Percentiles rank a stretch among this genome's conserved stretches.
Evolutionary conservation across 2,888 invertebrate genomes (phyloP).

Genomic region (Mellilla xanthometata): DNA sequence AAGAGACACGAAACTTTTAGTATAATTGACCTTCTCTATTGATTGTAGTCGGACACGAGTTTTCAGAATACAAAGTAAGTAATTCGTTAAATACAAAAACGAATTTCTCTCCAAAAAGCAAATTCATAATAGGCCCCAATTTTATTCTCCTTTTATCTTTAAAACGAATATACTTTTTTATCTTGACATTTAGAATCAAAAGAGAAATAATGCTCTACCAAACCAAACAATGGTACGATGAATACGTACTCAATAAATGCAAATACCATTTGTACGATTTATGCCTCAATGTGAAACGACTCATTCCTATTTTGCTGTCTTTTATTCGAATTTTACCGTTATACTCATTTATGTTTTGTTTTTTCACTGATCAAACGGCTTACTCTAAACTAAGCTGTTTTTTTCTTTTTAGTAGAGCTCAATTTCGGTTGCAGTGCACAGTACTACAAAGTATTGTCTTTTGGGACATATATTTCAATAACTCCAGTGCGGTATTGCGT

Average conservation of each 20-base stretch:
- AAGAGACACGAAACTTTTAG: constrained; percentile 4
- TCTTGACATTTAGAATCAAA: constrained; percentile 5
- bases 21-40: constrained; percentile 5
- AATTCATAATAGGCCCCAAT: not conserved
- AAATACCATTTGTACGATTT: constrained; percentile 69
- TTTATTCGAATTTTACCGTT: constrained; percentile 66
- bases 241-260: constrained; percentile 49
- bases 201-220: constrained; percentile 5
- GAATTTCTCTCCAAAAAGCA: too few relatives aligned
- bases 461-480: constrained; percentile 78
- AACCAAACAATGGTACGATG: constrained; percentile 32
- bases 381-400: constrained; percentile 44
- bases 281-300: constrained; percentile 66
- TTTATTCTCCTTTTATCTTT: not conserved
- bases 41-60: constrained; percentile 2
- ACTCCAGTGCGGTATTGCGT: constrained; percentile 64
- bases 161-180: not conserved
- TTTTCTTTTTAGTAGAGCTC: constrained; percentile 42
- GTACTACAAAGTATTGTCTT: constrained; percentile 60
- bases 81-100: too few relatives aligned
- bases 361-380: constrained; percentile 36
- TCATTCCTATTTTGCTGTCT: constrained; percentile 66
- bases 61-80: not conserved
- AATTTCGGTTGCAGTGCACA: constrained; percentile 41
- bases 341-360: constrained; percentile 64